Conservation (phyloP, 2,797 vertebrate species). For the Chloroceryle inda region DNA sequence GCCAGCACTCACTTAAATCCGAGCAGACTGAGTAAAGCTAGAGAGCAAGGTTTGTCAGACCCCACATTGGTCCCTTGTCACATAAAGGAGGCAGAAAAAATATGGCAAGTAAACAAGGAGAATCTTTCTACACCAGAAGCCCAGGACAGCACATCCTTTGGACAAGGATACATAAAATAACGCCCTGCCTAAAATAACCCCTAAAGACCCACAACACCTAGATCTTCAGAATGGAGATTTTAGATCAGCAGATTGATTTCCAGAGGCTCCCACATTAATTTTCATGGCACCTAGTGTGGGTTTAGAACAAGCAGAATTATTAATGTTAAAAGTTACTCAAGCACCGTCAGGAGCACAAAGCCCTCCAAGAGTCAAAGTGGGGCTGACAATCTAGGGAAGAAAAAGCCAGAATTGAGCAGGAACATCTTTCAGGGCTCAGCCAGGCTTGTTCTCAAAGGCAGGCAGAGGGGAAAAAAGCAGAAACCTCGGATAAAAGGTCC, state of each 20-base stretch:
- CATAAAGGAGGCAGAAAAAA: neutral
- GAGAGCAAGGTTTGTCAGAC: neutral
- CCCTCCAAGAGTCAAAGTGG: neutral
- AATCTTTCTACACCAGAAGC: neutral
- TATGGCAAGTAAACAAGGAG: neutral
- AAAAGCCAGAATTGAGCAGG: neutral
- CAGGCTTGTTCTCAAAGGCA: neutral
- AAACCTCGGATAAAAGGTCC: neutral
- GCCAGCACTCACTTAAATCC: neutral
- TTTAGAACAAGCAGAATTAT: slow-evolving; percentile 74
- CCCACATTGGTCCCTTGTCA: fast-evolving
- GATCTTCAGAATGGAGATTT: slow-evolving; percentile 31
- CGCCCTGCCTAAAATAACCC: neutral
- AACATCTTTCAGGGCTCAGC: neutral
- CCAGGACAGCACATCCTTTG: slow-evolving; percentile 29
- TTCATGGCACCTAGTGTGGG: slow-evolving; percentile 54
- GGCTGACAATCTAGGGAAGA: neutral
- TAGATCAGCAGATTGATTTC: slow-evolving; percentile 70
- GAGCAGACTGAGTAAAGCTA: neutral
- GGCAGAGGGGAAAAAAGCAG: neutral
- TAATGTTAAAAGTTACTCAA: slow-evolving; percentile 67
- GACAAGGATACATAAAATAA: neutral
- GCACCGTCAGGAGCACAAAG: neutral
- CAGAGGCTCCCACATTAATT: slow-evolving; percentile 70
- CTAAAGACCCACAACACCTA: neutral